Base-by-base conservation (phyloP, 2,113 vertebrate genomes). In the Poeciliopsis turrubarensis region DNA sequence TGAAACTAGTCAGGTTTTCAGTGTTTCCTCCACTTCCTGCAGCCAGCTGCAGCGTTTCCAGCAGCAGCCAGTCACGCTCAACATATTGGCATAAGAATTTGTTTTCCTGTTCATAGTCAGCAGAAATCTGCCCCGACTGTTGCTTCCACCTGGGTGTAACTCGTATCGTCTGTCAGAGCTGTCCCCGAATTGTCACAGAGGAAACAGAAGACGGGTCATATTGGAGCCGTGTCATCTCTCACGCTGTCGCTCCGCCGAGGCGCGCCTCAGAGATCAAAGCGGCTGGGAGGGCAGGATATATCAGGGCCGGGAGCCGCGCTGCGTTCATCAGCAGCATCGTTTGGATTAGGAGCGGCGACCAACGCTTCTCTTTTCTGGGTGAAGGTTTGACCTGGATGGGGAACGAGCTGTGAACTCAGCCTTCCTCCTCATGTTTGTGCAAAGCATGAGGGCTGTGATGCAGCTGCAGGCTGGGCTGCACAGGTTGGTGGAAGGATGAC, bases 141-240 rank as follows among this genome's bases (percentile, higher is more conserved):
- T 91, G 87, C 83, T 87, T 82, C 72, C 82, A 86, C 83, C 87
- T 83, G 85, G 57, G 64, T 81, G 44, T 78, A 84, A 82, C 82
- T 57, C n/a, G 73, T 37, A 57, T 84, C 82, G 73, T 80, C 85
- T 88, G 88, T 89, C 88, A 84, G 61, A 65, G 41, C 77, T 71
- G 81, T 81, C 75, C 83, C 17, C 65, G 72, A 80, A 82, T 84
- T 72, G 83, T 83, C 85, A 78, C 77, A 10, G 4, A 75, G 83
- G 80, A 67, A 61, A 60, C 41, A 34, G 78, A 57, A 81, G 79
- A 74, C 27, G 65, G 83, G 84, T 88, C 79, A 83, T 86, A 81
- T 81, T 54, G 72, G 82, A 84, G 73, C 78, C 0, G 66, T 60
- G 64, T 70, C 15, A 57, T 72, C 57, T n/a, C 2, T 61, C 61